Evolutionary conservation across 2,888 invertebrate species (phyloP).

Genomic region (Pandemis heparana): DNA sequence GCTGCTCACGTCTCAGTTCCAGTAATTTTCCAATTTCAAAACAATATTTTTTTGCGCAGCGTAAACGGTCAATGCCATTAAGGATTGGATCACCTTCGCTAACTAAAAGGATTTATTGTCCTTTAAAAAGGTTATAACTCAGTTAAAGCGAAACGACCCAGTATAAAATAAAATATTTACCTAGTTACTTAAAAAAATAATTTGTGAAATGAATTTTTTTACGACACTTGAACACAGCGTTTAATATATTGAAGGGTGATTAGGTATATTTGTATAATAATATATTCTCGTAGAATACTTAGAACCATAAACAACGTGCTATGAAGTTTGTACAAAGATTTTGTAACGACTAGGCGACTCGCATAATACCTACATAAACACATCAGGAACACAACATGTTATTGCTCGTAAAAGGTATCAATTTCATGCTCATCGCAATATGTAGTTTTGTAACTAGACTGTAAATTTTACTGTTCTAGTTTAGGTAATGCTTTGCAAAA

Average conservation of each 20-base stretch:
- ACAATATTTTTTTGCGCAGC: slow-evolving; percentile 15
- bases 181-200: too few relatives aligned
- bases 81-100: slow-evolving; percentile 14
- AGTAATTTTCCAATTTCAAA: slow-evolving; percentile 22
- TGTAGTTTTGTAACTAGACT: slow-evolving; percentile 46
- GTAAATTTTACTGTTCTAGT: slow-evolving; percentile 42
- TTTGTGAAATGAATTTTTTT: neutral
- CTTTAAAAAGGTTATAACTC: slow-evolving; percentile 3
- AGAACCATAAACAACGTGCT: neutral
- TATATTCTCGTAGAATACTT: neutral
- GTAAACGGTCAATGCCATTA: neutral
- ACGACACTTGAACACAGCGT: neutral
- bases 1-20: slow-evolving; percentile 31
- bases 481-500: slow-evolving; percentile 42
- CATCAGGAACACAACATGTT: neutral
- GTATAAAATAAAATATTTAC: neutral
- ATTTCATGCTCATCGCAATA: neutral
- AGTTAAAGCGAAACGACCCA: neutral
- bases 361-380: slow-evolving; percentile 3
- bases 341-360: neutral
- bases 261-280: too few relatives aligned
- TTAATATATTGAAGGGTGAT: neutral
- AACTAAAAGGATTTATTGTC: slow-evolving; percentile 18
- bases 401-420: neutral
- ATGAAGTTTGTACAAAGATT: neutral